A percentile compares a stretch with the other conserved stretches of the same genome.
Evolutionary conservation across 2,797 vertebrate species (phyloP).

Genomic region (Malurus leucopterus): DNA sequence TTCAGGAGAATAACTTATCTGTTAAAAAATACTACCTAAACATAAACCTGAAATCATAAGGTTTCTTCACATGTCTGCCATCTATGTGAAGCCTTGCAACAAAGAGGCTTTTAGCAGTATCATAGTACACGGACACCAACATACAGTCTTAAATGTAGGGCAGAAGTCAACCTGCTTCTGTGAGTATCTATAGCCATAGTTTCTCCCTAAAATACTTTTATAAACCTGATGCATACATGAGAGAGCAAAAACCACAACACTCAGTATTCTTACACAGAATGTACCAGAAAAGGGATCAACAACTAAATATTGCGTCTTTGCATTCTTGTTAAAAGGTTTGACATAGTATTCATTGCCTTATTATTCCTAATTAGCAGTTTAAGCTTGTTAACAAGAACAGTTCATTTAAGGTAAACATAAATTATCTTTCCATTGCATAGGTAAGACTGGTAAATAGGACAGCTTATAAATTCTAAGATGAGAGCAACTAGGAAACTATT

Average conservation of each 20-base stretch:
- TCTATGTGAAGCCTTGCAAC: background rate
- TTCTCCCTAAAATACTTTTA: background rate
- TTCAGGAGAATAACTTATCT: conserved; percentile 4
- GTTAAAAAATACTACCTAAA: background rate
- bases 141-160: background rate
- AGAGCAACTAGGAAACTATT: conserved; percentile 45
- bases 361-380: conserved; percentile 36
- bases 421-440: conserved; percentile 39
- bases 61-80: background rate
- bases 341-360: background rate
- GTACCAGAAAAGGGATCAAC: background rate
- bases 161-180: background rate
- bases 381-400: conserved; percentile 32
- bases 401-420: conserved; percentile 48
- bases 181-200: background rate
- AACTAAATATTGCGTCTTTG: background rate
- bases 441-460: conserved; percentile 48
- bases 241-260: background rate
- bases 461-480: conserved; percentile 47
- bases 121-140: background rate
- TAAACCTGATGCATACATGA: background rate
- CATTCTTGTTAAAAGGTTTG: conserved; percentile 14
- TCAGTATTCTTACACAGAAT: accelerated
- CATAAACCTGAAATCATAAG: background rate
- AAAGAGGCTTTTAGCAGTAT: background rate